phyloP scores from a whole-genome alignment of 2,797 vertebrate genomes.

The Phalanger gymnotis region DNA sequence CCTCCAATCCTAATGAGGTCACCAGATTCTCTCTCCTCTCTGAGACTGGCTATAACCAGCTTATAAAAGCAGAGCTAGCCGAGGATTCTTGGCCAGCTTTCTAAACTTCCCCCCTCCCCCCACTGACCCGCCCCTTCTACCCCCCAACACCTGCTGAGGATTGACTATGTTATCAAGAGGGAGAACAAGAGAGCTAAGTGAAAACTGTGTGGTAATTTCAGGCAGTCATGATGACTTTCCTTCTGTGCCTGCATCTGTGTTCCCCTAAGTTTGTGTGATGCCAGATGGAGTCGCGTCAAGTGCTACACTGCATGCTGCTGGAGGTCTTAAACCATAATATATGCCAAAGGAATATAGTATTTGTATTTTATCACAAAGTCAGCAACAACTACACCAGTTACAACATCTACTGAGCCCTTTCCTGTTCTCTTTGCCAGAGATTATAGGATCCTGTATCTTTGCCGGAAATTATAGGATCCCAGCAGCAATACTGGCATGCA shows the following conservation, averaged over 20 bases:
- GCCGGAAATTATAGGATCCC: background rate
- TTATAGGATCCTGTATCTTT: background rate
- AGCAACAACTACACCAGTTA: background rate
- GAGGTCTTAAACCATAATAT: background rate
- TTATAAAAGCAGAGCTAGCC: background rate
- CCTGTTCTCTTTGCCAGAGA: background rate
- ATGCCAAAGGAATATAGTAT: background rate
- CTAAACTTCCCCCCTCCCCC: background rate
- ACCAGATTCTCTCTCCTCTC: background rate
- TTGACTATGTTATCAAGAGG: background rate
- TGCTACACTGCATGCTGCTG: background rate
- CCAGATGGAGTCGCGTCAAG: background rate
- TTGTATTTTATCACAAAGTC: background rate
- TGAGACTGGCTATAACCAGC: background rate
- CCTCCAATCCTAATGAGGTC: background rate
- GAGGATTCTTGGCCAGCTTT: background rate
- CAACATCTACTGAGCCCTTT: background rate
- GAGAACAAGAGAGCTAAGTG: background rate
- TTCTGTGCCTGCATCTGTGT: background rate
- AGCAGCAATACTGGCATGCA: background rate
- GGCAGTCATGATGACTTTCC: background rate
- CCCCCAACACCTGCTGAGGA: background rate
- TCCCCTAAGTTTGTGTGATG: background rate
- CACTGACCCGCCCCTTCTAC: too few species aligned
- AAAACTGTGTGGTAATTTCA: background rate